Base-by-base conservation (phyloP, 2,797 vertebrate genomes). In the Nannoperca australis region DNA sequence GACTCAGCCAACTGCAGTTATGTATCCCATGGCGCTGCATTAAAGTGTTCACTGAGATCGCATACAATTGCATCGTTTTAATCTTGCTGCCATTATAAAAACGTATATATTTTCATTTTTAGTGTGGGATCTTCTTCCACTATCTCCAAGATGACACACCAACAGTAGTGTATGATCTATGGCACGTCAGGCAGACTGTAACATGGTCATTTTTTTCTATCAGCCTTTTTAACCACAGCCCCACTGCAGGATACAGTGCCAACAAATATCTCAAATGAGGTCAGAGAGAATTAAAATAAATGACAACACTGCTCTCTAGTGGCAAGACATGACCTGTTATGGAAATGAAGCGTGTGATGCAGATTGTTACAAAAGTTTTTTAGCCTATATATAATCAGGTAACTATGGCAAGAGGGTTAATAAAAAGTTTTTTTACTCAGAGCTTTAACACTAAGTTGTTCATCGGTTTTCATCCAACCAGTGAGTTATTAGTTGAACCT, bases 281-380 rank as follows among this genome's bases (percentile, higher is more conserved):
- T 3, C 32, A 54, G 0, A 47, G 3, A n/a, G 24, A 55, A 42
- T 10, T 13, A 6, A 24, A 63, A 34, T 24, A n/a, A 17, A 70
- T 10, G 5, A 36, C 20, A 72, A 70, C 24, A 44, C n/a, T 73
- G 61, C 3, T 55, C 27, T 73, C 84, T 85, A 3, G 62, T 78
- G 78, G 18, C 55, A 0, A 53, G 15, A 34, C 13, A 59, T 32
- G 34, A 15, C n/a, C 1, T 56, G 34, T 50, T 62, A 4, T 13
- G 4, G 12, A 36, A 22, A 69, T 0, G 6, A 36, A 14, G 20
- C 8, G 13, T 5, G 24, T 40, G 32, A 58, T 18, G 32, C 9
- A 20, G 1, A 56, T 30, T 18, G 24, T 3, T 4, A 34, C 34
- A 34, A 34, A 7, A 34, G 34, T 34, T 34, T 7, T 34, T 34